phyloP scores from a whole-genome alignment of 2,888 invertebrate genomes.

The Chrysolina oricalcia region DNA sequence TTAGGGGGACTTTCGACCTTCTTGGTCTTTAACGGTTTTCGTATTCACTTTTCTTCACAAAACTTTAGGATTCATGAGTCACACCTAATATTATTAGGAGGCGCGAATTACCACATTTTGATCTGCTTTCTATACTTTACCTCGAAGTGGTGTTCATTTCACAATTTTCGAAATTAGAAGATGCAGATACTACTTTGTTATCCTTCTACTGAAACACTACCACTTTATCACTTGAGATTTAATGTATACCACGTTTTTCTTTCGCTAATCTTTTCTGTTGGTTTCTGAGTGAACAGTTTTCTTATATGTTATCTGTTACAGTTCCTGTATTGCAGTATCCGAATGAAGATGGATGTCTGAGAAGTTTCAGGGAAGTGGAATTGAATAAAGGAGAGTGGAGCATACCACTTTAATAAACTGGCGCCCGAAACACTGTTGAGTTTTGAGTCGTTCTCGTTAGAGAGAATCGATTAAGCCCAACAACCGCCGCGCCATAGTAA shows the following conservation, averaged over 20 bases:
- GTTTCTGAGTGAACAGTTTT: conserved; percentile 8
- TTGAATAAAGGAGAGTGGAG: too few relatives aligned
- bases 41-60: too few relatives aligned
- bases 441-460: too few relatives aligned
- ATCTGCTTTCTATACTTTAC: neutral
- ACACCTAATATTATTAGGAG: too few relatives aligned
- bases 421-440: too few relatives aligned
- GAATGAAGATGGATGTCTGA: neutral
- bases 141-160: conserved; percentile 6
- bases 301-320: conserved; percentile 2
- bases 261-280: conserved; percentile 2
- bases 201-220: conserved; percentile 22
- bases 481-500: too few relatives aligned
- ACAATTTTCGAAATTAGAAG: conserved; percentile 16
- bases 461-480: too few relatives aligned
- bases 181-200: conserved; percentile 28
- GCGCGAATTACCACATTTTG: too few relatives aligned
- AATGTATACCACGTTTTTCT: conserved; percentile 2
- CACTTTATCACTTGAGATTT: conserved; percentile 14
- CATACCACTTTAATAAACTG: too few relatives aligned
- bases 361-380: conserved; percentile 4
- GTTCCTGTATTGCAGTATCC: conserved; percentile 11
- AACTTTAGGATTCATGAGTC: too few relatives aligned
- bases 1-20: too few relatives aligned
- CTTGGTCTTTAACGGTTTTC: too few relatives aligned